Evolutionary conservation across 1,140 invertebrate genomes (phyloP).

Genomic region (Orius laevigatus): DNA sequence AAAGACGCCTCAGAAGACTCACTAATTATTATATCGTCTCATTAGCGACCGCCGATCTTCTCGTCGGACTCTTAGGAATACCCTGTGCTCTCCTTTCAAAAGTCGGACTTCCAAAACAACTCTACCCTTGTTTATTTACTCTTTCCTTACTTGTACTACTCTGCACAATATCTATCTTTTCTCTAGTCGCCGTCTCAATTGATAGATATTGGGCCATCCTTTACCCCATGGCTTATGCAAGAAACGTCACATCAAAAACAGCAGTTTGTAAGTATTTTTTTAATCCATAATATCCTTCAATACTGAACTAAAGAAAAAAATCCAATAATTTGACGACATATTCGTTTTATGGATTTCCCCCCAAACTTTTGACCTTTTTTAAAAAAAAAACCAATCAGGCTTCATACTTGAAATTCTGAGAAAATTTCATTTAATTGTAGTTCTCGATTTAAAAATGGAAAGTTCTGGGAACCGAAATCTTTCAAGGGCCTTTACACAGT

Average conservation of each 20-base stretch:
- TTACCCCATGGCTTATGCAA: conserved; percentile 74
- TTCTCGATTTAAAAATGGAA: too few species aligned
- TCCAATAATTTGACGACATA: too few species aligned
- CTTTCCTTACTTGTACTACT: conserved; percentile 69
- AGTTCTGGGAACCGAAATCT: too few species aligned
- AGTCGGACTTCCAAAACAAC: conserved; percentile 54
- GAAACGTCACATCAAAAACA: conserved; percentile 66
- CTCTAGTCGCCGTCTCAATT: conserved; percentile 73
- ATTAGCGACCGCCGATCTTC: conserved; percentile 65
- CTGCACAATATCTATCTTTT: conserved; percentile 84
- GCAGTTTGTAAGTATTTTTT: conserved; percentile 52
- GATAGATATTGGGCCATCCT: conserved; percentile 87
- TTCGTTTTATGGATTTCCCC: too few species aligned
- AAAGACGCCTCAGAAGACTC: conserved; percentile 54
- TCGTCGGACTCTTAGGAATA: conserved; percentile 61
- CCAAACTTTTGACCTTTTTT: too few species aligned
- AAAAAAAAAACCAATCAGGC: too few species aligned
- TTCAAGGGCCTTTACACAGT: too few species aligned
- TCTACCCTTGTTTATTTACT: conserved; percentile 73
- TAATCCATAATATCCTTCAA: too few species aligned
- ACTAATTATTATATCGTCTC: conserved; percentile 88
- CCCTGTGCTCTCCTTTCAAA: conserved; percentile 70
- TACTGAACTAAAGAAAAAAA: too few species aligned
- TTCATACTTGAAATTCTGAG: too few species aligned
- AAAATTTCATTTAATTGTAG: too few species aligned